These are phyloP conservation scores for Ciconia nigra DNA, from an alignment of 2,797 vertebrate genomes.

Conservation along the genomic window DNA sequence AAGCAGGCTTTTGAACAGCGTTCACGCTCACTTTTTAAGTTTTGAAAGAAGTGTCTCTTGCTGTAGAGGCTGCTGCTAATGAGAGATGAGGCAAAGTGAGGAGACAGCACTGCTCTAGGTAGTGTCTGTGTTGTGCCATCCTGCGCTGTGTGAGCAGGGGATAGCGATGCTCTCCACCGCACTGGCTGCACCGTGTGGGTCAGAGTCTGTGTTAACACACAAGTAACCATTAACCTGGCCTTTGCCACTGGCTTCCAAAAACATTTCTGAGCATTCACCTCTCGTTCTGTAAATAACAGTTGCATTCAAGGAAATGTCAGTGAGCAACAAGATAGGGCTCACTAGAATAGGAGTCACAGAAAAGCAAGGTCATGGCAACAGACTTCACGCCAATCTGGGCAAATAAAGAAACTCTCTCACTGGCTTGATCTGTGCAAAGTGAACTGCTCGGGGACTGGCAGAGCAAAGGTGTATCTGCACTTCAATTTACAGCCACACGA, in stretches of 20 bases:
- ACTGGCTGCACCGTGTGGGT: not conserved
- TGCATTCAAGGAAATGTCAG: conserved; percentile 33
- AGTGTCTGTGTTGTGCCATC: not conserved
- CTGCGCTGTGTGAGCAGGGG: not conserved
- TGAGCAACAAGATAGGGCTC: not conserved
- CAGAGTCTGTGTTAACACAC: conserved; percentile 68
- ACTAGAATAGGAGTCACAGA: not conserved
- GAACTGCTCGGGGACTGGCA: not conserved
- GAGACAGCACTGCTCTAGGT: not conserved
- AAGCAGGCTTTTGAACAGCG: conserved; percentile 50
- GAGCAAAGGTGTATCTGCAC: not conserved
- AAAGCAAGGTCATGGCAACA: not conserved
- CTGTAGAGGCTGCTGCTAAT: conserved; percentile 51
- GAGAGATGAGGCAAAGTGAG: conserved; percentile 32
- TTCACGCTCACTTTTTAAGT: conserved; percentile 56
- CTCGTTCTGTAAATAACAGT: conserved; percentile 8
- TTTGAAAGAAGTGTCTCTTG: conserved; percentile 16
- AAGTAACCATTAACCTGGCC: conserved; percentile 64
- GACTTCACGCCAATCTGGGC: not conserved
- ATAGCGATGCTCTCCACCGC: not conserved
- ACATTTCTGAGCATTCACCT: conserved; percentile 33
- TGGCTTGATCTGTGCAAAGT: not conserved
- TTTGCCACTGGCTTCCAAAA: not conserved
- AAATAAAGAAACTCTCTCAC: not conserved
- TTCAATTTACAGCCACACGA: not conserved